Evolutionary conservation across 2,113 vertebrate species (phyloP), one percentile per base, ranked within the genome.

Genomic region (Solenodon paradoxus): DNA sequence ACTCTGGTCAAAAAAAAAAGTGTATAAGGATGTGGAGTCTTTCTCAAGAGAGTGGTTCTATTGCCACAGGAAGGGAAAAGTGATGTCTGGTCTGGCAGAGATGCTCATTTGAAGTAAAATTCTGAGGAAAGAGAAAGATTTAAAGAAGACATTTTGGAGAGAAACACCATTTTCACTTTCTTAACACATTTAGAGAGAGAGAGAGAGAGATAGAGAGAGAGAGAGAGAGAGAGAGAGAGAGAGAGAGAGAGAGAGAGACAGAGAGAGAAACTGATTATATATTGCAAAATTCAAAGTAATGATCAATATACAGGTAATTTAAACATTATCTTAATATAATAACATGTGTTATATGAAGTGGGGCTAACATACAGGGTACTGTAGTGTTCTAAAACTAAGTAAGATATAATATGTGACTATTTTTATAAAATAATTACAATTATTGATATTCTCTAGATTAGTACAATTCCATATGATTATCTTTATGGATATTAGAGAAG

Each of bases 1-100:
- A 1, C 4, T 1, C 3, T 7, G 12, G 7, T n/a, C n/a, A 38
- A 38, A 30, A 2, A 2, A 12, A 51, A 82, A 10, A 35, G 7
- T 3, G 4, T 24, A 9, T 30, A 0, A n/a, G 12, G 16, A 19
- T 30, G 22, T 24, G 30, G 28, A 10, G 16, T 49, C 24, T 59
- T 2, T 59, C 7, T 7, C 9, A 5, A 45, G 61, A 49, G 24
- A 72, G 30, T n/a, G 3, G 2, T n/a, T 86, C 35, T 63, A 2
- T 42, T 71, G 17, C 35, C 83, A 86, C n/a, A 57, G n/a, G 51
- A 86, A 57, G 28, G 38, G 7, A 49, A 75, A 49, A 49, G 17
- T 13, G n/a, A 78, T 2, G 32, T 53, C 59, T 30, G 19, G 35
- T n/a, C 7, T 35, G 47, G 3, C 47, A n/a, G 42, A 64, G 2